Percentiles rank a stretch among this genome's conserved stretches.
Conservation (phyloP, 1,140 invertebrate species). For the Wiebesia pumilae region DNA sequence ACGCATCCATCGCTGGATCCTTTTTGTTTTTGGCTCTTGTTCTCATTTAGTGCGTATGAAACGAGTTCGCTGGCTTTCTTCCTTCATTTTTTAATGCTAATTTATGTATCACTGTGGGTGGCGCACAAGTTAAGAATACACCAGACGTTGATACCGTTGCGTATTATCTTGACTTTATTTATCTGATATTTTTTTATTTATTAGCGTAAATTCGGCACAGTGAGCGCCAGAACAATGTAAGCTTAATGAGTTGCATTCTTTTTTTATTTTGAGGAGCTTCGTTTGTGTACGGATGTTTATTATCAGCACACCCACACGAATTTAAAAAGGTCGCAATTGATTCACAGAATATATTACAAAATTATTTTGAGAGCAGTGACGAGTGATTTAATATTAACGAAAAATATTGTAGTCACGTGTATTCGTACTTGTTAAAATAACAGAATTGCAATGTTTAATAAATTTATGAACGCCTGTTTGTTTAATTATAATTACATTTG, state of each 20-base stretch:
- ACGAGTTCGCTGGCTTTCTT: too few species aligned
- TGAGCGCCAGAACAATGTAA: not conserved
- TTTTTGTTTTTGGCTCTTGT: not conserved
- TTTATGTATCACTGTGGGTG: conserved; percentile 24
- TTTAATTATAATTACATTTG: too few species aligned
- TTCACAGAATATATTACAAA: too few species aligned
- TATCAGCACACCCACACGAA: not conserved
- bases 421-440: too few species aligned
- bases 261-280: not conserved
- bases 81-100: not conserved
- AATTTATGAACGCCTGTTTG: too few species aligned
- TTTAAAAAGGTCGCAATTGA: too few species aligned
- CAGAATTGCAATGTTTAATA: too few species aligned
- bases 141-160: not conserved
- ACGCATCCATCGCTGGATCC: not conserved
- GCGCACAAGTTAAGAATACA: not conserved
- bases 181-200: conserved; percentile 10
- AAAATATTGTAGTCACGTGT: too few species aligned
- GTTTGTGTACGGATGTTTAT: not conserved
- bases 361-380: not conserved
- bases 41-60: not conserved
- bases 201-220: not conserved
- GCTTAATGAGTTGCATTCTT: not conserved
- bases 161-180: conserved; percentile 2
- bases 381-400: too few species aligned